phyloP scores from a whole-genome alignment of 64 coral and sea anemone species.

The Astreopora myriophthalma region DNA sequence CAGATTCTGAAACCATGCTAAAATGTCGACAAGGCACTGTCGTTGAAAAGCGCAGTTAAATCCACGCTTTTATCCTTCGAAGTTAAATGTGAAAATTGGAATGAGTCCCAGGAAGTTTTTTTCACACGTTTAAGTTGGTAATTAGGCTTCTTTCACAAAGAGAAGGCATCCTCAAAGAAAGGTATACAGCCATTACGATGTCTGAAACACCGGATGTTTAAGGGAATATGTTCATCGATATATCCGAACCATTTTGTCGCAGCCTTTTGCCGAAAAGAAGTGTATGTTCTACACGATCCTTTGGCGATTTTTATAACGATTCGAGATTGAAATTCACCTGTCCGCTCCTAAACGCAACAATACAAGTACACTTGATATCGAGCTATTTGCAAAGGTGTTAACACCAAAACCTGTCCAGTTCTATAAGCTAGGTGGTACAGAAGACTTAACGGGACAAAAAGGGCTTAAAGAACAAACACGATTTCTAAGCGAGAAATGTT shows the following conservation, averaged over 20 bases:
- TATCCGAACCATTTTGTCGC: neutral
- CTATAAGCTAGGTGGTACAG: constrained; percentile 55
- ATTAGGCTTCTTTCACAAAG: constrained; percentile 3
- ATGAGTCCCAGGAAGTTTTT: neutral
- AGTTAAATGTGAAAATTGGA: constrained; percentile 28
- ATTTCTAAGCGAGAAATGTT: constrained; percentile 9
- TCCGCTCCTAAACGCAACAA: constrained; percentile 57
- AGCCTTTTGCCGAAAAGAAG: neutral
- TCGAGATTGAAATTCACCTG: constrained; percentile 69
- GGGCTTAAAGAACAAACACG: constrained; percentile 34
- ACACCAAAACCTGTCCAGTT: constrained; percentile 69
- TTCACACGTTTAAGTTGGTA: constrained; percentile 36
- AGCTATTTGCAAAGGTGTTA: constrained; percentile 92
- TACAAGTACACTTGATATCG: constrained; percentile 81
- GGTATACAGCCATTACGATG: neutral
- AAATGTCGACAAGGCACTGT: constrained; percentile 46
- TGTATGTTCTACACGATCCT: neutral
- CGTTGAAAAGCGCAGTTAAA: neutral
- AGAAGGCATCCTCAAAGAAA: neutral
- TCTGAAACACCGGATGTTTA: constrained; percentile 2
- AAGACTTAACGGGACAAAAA: constrained; percentile 74
- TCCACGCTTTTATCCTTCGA: constrained; percentile 3
- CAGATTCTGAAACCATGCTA: neutral
- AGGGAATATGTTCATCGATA: neutral
- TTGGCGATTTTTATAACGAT: neutral